Base-by-base conservation (phyloP, 1,140 invertebrate genomes). In the Metaphire vulgaris region DNA sequence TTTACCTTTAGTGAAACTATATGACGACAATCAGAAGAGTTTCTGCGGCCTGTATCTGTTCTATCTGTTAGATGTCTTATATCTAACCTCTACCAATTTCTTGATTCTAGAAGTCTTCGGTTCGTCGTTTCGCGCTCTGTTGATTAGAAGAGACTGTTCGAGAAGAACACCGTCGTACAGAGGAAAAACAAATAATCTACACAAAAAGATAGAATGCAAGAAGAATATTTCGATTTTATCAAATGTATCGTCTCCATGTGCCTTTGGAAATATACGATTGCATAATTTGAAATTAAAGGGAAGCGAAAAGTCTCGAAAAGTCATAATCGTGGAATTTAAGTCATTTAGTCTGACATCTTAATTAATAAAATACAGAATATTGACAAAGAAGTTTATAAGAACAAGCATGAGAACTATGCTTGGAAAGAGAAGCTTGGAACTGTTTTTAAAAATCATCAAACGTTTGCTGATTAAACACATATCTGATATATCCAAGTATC, bases 101-200 rank as follows among this genome's bases (percentile, higher is more conserved):
- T 81, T 82, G 15, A 79, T 80, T 1, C 79, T 81, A n/a, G 81
- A 72, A 1, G 97, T 93, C 86, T 97, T 93, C 30, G 93, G 92
- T 83, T 97, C 93, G 85, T 98, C 95, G 82, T 98, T 94, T 76
- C 94, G 88, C 81, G 93, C 90, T 78, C 97, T 87, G 83, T 99
- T 98, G 33, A 99, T 86, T 0, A 93, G 93, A 86, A 99, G 89
- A 2, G 95, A 97, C 86, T 99, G 96, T 86, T 99, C 97, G 68
- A 99, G 93, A 6, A 99, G 88, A 12, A 96, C 85, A 0, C 92
- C 91, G 81, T 93, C 92, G 84, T 98, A 99, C 92, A 98, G 96
- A 0, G 97, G 96, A 1, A 92, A 89, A 0, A 99, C 92, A 81
- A 98, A 99, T 2, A 99, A 86, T 76, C 88, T 88, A 77, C 12